Evolutionary conservation across 2,113 vertebrate genomes (phyloP).

Genomic region (Arothron firmamentum): DNA sequence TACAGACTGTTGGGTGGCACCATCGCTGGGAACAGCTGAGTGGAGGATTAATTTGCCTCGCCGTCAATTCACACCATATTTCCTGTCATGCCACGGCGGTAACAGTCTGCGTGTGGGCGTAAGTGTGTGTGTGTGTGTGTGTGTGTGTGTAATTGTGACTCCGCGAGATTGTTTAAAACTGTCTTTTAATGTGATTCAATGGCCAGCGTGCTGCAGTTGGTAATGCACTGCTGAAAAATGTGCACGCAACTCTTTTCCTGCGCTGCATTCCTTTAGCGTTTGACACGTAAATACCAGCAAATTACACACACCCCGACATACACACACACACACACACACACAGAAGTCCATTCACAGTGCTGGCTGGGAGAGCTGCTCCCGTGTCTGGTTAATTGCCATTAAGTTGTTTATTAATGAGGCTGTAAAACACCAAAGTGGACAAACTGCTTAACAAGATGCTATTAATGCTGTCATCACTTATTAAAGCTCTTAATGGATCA

Average conservation of each 20-base stretch:
- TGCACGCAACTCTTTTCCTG: neutral
- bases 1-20: neutral
- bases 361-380: slow-evolving; percentile 49
- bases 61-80: slow-evolving; percentile 17
- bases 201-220: slow-evolving; percentile 29
- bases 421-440: slow-evolving; percentile 58
- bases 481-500: slow-evolving; percentile 58
- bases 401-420: slow-evolving; percentile 63
- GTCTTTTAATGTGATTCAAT: neutral
- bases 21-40: slow-evolving; percentile 12
- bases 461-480: slow-evolving; percentile 62
- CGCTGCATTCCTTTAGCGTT: no score
- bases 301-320: no score
- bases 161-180: neutral
- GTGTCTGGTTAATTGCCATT: slow-evolving; percentile 60
- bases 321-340: neutral
- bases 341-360: slow-evolving; percentile 29
- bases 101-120: slow-evolving; percentile 7
- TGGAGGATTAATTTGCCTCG: slow-evolving; percentile 18
- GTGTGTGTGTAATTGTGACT: neutral
- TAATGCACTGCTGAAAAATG: neutral
- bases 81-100: neutral
- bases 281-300: no score
- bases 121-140: slow-evolving; percentile 7
- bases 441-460: slow-evolving; percentile 63